Conservation (phyloP, 2,113 vertebrate genomes). For the Spea multiplicata region DNA sequence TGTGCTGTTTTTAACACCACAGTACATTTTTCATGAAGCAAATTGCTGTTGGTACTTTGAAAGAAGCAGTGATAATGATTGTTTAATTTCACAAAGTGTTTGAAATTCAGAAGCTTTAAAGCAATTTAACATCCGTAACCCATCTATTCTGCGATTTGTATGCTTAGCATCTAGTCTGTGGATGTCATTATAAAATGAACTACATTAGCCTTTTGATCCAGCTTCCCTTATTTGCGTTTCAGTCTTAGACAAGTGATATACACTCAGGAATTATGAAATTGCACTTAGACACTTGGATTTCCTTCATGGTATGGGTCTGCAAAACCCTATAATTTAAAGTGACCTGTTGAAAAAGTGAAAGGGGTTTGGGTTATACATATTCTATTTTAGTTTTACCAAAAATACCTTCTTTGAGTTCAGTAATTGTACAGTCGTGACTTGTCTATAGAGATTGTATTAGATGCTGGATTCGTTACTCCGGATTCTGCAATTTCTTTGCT, state of each 20-base stretch:
- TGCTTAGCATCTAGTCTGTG: constrained; percentile 26
- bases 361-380: background rate
- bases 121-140: constrained; percentile 22
- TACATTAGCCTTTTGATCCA: constrained; percentile 37
- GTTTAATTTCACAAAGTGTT: constrained; percentile 21
- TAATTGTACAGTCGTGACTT: background rate
- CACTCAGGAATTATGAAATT: background rate
- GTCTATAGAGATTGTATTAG: no score
- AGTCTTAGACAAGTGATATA: background rate
- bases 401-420: background rate
- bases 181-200: constrained; percentile 15
- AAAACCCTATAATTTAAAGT: constrained; percentile 9
- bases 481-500: no score
- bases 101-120: constrained; percentile 13
- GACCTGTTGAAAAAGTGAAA: background rate
- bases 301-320: no score
- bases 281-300: background rate
- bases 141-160: constrained; percentile 32
- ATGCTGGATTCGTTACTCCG: no score
- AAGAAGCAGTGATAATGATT: constrained; percentile 25
- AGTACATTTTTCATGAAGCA: background rate
- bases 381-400: background rate
- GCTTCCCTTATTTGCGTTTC: background rate
- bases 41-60: constrained; percentile 31
- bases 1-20: constrained; percentile 2